Evolutionary conservation across 2,797 vertebrate species (phyloP).

Genomic region (Mustela erminea): DNA sequence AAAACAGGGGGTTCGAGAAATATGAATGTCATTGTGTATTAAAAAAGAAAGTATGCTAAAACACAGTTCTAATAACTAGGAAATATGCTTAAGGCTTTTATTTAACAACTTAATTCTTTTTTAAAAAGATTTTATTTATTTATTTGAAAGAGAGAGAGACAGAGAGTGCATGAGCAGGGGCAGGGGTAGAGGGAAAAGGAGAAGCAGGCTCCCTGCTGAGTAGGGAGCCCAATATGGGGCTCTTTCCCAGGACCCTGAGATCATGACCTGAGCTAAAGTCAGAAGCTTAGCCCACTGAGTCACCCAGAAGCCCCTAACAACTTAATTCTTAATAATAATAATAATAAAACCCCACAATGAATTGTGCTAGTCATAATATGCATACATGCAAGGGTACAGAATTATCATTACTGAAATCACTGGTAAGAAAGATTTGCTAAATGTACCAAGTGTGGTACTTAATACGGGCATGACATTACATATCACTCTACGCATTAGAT

Average conservation of each 20-base stretch:
- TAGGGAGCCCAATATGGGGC: background rate
- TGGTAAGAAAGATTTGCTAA: background rate
- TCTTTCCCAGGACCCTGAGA: background rate
- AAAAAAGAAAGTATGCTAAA: background rate
- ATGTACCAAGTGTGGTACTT: background rate
- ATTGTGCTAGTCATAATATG: no score
- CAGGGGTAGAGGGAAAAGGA: background rate
- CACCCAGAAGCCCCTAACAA: background rate
- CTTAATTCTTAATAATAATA: background rate
- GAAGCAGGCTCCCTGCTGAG: background rate
- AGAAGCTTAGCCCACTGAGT: background rate
- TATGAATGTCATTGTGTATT: background rate
- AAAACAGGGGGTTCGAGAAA: background rate
- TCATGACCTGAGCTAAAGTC: background rate
- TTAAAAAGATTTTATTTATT: background rate
- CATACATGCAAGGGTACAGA: background rate
- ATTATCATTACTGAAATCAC: background rate
- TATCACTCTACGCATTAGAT: background rate
- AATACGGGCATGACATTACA: background rate
- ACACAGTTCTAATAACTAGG: background rate
- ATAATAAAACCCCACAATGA: background rate
- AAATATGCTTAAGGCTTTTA: background rate
- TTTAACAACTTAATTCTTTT: background rate
- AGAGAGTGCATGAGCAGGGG: background rate
- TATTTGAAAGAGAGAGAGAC: background rate